phyloP scores from a whole-genome alignment of 2,797 vertebrate genomes.

The Loris lydekkerianus region DNA sequence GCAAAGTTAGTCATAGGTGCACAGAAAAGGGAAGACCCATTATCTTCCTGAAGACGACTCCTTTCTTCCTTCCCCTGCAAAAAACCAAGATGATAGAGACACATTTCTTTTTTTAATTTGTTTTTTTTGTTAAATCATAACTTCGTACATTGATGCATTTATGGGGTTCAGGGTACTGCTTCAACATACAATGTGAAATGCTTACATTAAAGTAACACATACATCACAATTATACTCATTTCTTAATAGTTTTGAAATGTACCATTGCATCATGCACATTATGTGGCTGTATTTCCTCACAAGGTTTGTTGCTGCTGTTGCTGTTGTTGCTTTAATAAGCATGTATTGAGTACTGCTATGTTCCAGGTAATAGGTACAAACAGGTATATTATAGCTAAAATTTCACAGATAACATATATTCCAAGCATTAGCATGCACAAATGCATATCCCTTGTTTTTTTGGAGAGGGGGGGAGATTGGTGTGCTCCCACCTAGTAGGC shows the following conservation, averaged over 20 bases:
- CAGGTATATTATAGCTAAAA: constrained; percentile 44
- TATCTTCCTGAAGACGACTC: constrained; percentile 51
- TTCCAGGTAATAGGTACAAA: not conserved
- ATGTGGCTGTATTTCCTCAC: not conserved
- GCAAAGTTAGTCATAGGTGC: constrained; percentile 10
- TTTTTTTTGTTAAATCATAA: too few relatives aligned
- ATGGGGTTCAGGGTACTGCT: too few relatives aligned
- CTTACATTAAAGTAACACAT: too few relatives aligned
- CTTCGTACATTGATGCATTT: too few relatives aligned
- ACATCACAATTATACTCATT: too few relatives aligned
- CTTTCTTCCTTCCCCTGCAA: not conserved
- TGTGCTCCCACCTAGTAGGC: too few relatives aligned
- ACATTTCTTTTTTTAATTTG: not conserved
- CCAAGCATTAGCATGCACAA: not conserved
- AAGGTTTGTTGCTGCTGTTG: not conserved
- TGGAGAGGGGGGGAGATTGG: too few relatives aligned
- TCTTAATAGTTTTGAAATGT: too few relatives aligned
- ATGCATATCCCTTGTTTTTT: not conserved
- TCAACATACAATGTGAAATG: too few relatives aligned
- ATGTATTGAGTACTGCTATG: not conserved
- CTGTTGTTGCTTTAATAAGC: constrained; percentile 34
- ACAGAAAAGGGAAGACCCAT: not conserved
- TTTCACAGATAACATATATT: constrained; percentile 26
- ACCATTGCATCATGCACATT: too few relatives aligned
- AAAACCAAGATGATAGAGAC: not conserved